A percentile compares a stretch with the other conserved stretches of the same genome.
phyloP scores from a whole-genome alignment of 2,888 invertebrate species.

The Biston betularia region DNA sequence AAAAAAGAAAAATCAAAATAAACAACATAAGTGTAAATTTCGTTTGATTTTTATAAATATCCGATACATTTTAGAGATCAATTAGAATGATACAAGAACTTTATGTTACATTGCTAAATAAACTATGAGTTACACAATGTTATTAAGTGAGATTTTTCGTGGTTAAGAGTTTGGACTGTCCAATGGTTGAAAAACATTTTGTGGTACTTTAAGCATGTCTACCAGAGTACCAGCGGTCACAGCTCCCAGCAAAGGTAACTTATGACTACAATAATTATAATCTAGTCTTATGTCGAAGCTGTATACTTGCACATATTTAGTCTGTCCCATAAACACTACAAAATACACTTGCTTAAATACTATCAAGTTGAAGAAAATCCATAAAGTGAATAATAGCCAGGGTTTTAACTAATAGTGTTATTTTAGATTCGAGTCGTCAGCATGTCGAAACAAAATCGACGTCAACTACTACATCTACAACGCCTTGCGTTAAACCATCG shows the following conservation, averaged over 20 bases:
- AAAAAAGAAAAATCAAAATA: background rate
- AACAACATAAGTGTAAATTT: background rate
- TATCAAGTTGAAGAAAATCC: background rate
- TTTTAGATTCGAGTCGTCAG: conserved; percentile 19
- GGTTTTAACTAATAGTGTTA: background rate
- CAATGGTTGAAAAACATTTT: background rate
- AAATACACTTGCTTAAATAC: background rate
- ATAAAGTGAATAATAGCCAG: background rate
- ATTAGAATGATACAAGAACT: too few relatives aligned
- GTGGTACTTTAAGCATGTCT: conserved; percentile 5
- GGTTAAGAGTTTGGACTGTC: background rate
- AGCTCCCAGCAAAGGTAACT: conserved; percentile 25
- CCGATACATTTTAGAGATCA: background rate
- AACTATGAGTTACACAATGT: background rate
- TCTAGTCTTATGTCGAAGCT: background rate
- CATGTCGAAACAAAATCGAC: conserved; percentile 25
- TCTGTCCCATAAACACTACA: background rate
- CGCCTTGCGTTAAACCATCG: conserved; percentile 18
- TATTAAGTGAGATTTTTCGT: background rate
- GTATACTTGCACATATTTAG: background rate
- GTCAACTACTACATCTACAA: background rate
- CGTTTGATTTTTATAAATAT: background rate
- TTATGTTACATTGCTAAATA: too few relatives aligned
- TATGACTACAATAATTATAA: background rate
- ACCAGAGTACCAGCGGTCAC: conserved; percentile 14